Percentiles rank a stretch among this genome's conserved stretches.
Evolutionary conservation across 2,888 invertebrate species (phyloP).

Genomic region (Hirtodrosophila histrioides): DNA sequence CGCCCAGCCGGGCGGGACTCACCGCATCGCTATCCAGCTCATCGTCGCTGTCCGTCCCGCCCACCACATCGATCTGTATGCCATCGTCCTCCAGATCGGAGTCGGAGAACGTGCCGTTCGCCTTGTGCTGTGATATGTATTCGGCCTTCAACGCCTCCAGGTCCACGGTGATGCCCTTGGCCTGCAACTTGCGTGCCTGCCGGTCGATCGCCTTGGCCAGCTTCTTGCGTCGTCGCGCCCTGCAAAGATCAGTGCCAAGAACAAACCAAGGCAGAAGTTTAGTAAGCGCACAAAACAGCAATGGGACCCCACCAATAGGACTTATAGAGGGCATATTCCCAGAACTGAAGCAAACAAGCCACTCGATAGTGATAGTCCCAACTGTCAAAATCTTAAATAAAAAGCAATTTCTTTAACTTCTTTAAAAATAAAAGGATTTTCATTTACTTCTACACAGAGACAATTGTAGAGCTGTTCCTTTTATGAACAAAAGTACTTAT

Average conservation of each 20-base stretch:
- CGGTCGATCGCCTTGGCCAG: conserved; percentile 95
- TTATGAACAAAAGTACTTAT: too few species aligned
- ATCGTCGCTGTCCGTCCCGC: conserved; percentile 90
- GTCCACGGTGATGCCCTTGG: conserved; percentile 95
- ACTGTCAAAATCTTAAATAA: too few species aligned
- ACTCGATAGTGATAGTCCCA: too few species aligned
- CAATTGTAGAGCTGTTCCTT: too few species aligned
- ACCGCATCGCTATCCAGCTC: conserved; percentile 84
- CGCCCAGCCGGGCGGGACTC: conserved; percentile 71
- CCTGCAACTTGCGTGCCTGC: conserved; percentile 95
- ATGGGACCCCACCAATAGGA: too few species aligned
- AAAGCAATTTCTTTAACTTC: too few species aligned
- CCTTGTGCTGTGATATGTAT: conserved; percentile 91
- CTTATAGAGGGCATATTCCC: too few species aligned
- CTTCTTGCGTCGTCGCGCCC: conserved; percentile 95
- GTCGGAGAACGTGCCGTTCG: conserved; percentile 86
- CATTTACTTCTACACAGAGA: too few species aligned
- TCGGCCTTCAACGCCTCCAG: conserved; percentile 93
- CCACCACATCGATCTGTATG: conserved; percentile 94
- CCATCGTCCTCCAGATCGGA: conserved; percentile 88
- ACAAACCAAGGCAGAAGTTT: not conserved
- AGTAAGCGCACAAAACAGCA: too few species aligned
- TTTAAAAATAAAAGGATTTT: too few species aligned
- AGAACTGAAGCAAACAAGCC: too few species aligned
- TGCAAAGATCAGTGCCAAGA: conserved; percentile 72